A percentile compares a stretch with the other conserved stretches of the same genome.
Evolutionary conservation across 2,888 invertebrate genomes (phyloP).

Genomic region (Cheilosia pagana): DNA sequence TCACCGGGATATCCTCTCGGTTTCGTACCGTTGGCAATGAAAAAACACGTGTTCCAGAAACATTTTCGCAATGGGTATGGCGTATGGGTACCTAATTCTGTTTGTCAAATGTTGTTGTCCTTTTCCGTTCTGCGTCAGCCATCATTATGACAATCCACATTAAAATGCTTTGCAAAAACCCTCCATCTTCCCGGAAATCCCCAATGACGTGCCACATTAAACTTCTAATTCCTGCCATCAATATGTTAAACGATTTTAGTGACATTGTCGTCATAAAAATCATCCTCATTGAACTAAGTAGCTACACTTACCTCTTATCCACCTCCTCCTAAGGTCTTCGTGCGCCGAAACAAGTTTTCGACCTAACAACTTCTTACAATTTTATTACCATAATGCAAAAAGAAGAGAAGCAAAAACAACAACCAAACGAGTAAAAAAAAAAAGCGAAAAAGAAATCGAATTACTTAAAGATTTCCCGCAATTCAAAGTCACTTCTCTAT

Average conservation of each 20-base stretch:
- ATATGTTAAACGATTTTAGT: constrained; percentile 31
- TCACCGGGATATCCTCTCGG: too few relatives aligned
- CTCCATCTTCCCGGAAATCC: constrained; percentile 3
- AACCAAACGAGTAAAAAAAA: constrained; percentile 1
- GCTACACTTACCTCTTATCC: neutral
- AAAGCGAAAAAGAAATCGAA: constrained; percentile 49
- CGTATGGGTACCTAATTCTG: too few relatives aligned
- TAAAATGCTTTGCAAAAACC: too few relatives aligned
- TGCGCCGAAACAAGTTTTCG: constrained; percentile 43
- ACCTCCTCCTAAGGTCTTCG: constrained; percentile 29
- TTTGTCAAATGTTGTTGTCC: too few relatives aligned
- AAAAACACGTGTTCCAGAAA: too few relatives aligned
- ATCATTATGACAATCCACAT: too few relatives aligned
- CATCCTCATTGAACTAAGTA: constrained; percentile 27
- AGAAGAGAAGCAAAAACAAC: neutral
- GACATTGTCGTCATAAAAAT: constrained; percentile 37
- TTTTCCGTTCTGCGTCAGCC: too few relatives aligned
- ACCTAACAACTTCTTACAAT: constrained; percentile 52
- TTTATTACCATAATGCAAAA: constrained; percentile 48
- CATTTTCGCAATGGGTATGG: too few relatives aligned
- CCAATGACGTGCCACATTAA: constrained; percentile 3
- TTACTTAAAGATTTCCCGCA: constrained; percentile 63
- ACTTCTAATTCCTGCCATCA: constrained; percentile 14
- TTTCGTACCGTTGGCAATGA: too few relatives aligned
- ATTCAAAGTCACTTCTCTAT: constrained; percentile 62